Percentiles rank a stretch among this genome's conserved stretches.
Conservation (phyloP, 2,113 vertebrate species). For the Aleadryas rufinucha region DNA sequence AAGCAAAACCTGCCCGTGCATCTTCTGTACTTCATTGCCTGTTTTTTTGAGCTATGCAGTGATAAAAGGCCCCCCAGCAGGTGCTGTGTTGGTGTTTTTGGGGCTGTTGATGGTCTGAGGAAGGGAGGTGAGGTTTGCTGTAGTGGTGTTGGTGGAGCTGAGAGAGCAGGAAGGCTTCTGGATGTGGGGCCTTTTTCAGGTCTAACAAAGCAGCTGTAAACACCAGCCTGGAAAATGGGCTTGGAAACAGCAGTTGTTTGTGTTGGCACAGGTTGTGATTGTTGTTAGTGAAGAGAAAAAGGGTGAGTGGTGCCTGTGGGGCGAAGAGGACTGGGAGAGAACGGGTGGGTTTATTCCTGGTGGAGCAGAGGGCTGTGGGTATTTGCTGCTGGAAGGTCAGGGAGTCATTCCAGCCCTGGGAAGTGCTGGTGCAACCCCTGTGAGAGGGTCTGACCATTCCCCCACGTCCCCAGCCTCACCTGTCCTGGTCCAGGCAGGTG, state of each 20-base stretch:
- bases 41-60: background rate
- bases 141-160: background rate
- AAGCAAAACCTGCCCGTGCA: background rate
- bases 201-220: background rate
- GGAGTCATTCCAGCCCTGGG: background rate
- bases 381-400: background rate
- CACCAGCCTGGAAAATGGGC: background rate
- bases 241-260: background rate
- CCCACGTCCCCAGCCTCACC: background rate
- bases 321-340: background rate
- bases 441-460: background rate
- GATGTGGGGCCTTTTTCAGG: background rate
- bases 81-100: background rate
- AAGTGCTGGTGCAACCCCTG: background rate
- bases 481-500: background rate
- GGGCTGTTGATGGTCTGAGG: background rate
- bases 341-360: background rate
- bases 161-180: background rate
- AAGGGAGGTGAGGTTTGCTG: background rate
- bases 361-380: fast-evolving
- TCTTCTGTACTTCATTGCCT: background rate
- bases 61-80: background rate
- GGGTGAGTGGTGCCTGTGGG: background rate
- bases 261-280: too few species aligned
- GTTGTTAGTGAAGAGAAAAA: background rate